Percentiles rank a stretch among this genome's conserved stretches.
phyloP scores from a whole-genome alignment of 2,113 vertebrate genomes.

The Ictidomys tridecemlineatus region DNA sequence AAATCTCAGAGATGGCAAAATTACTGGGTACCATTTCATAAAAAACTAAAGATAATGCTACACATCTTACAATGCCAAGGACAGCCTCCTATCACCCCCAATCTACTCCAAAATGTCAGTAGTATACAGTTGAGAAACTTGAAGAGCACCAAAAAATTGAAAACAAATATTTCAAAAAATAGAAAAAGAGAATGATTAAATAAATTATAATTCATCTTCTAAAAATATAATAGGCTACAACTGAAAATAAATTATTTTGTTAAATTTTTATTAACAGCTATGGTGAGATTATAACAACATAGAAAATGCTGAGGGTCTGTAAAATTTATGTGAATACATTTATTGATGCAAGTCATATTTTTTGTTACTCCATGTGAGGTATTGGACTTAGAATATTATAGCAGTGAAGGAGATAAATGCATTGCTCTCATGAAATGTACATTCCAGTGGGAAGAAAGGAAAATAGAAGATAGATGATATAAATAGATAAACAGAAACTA shows the following conservation, averaged over 20 bases:
- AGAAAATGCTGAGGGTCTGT: not conserved
- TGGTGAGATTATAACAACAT: not conserved
- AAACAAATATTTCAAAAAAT: not conserved
- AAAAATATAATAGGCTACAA: not conserved
- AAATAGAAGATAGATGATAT: not conserved
- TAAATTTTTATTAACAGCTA: not conserved
- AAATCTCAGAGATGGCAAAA: not conserved
- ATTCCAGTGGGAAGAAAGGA: not conserved
- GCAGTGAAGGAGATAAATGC: not conserved
- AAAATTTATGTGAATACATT: not conserved
- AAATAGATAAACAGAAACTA: not conserved
- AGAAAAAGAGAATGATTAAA: not conserved
- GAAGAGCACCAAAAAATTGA: not conserved
- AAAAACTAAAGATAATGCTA: not conserved
- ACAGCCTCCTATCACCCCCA: not conserved
- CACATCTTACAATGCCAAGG: not conserved
- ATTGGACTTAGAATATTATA: not conserved
- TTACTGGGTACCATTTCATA: not conserved
- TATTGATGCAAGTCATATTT: not conserved
- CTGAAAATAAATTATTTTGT: slow-evolving; percentile 30
- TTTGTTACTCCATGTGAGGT: not conserved
- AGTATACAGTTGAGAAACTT: not conserved
- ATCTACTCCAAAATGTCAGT: not conserved
- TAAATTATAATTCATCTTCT: not conserved
- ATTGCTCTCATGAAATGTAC: not conserved